phyloP scores from a whole-genome alignment of 2,113 vertebrate genomes.

The Malurus cyaneus region DNA sequence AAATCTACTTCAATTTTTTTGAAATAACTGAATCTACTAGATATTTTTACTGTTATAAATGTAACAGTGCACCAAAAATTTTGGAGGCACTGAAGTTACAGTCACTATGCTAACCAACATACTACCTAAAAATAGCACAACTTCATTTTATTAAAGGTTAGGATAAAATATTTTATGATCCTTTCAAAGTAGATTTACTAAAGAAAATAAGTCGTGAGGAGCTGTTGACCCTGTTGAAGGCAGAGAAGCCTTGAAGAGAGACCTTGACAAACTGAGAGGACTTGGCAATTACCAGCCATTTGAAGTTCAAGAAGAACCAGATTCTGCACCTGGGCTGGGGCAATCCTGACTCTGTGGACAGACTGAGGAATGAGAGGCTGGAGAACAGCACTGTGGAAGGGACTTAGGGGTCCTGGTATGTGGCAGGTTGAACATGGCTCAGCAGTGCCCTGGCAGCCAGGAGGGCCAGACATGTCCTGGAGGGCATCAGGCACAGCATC shows the following conservation, averaged over 20 bases:
- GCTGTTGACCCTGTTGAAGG: not conserved
- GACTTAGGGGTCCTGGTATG: not conserved
- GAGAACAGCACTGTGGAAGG: not conserved
- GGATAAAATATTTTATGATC: not conserved
- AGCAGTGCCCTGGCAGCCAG: not conserved
- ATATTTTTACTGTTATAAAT: not conserved
- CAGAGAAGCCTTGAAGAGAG: not conserved
- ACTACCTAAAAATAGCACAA: not conserved
- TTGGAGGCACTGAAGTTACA: not conserved
- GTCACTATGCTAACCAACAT: not conserved
- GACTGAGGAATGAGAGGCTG: not conserved
- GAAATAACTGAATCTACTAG: not conserved
- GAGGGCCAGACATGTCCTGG: not conserved
- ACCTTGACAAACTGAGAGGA: not conserved
- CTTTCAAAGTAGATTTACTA: not conserved
- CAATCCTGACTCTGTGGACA: fast-evolving
- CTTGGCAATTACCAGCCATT: not conserved
- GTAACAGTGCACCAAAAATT: not conserved
- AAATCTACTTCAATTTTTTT: not conserved
- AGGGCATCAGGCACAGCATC: not conserved
- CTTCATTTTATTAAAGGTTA: not conserved
- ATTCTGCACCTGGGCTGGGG: not conserved
- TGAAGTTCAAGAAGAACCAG: not conserved
- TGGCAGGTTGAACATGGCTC: fast-evolving
- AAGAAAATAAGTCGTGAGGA: not conserved